phyloP scores from a whole-genome alignment of 2,888 invertebrate genomes.

The Eledona agricola region DNA sequence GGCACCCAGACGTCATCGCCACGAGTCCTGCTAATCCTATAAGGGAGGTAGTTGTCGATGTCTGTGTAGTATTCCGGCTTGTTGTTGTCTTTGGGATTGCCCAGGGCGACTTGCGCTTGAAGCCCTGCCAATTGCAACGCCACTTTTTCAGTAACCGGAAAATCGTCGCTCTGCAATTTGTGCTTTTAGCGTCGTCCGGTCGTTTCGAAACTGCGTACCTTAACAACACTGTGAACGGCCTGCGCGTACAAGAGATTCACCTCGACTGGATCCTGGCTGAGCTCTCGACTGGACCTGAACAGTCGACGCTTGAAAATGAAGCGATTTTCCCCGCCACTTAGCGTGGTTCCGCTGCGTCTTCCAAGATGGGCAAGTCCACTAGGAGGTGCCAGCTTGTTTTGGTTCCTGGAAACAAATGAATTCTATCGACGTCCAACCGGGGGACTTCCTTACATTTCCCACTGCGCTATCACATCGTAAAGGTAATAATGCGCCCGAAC shows the following conservation, averaged over 20 bases:
- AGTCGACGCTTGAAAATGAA: conserved; percentile 92
- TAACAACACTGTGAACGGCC: conserved; percentile 93
- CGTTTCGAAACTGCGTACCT: conserved; percentile 67
- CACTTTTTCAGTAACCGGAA: conserved; percentile 93
- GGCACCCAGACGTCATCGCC: conserved; percentile 88
- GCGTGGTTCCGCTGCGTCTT: conserved; percentile 69
- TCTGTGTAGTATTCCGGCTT: conserved; percentile 88
- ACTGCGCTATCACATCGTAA: conserved; percentile 92
- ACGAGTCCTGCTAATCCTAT: conserved; percentile 78
- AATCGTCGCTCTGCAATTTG: conserved; percentile 82
- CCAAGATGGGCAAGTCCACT: conserved; percentile 62
- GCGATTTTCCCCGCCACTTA: conserved; percentile 87
- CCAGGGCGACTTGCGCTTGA: conserved; percentile 93
- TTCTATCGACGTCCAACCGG: conserved; percentile 36
- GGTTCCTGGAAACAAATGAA: conserved; percentile 52
- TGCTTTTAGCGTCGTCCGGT: neutral
- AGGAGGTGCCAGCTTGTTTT: conserved; percentile 57
- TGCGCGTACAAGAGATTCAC: conserved; percentile 93
- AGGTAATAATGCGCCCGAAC: conserved; percentile 91
- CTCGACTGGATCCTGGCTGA: conserved; percentile 95
- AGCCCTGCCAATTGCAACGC: conserved; percentile 92
- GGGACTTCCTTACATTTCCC: conserved; percentile 81
- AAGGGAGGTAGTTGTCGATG: conserved; percentile 90
- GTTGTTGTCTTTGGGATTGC: conserved; percentile 80
- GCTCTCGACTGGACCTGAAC: conserved; percentile 86